Evolutionary conservation across 1,140 invertebrate species (phyloP), one percentile per base, ranked within the genome.

Genomic region (Drosophila pachea): DNA sequence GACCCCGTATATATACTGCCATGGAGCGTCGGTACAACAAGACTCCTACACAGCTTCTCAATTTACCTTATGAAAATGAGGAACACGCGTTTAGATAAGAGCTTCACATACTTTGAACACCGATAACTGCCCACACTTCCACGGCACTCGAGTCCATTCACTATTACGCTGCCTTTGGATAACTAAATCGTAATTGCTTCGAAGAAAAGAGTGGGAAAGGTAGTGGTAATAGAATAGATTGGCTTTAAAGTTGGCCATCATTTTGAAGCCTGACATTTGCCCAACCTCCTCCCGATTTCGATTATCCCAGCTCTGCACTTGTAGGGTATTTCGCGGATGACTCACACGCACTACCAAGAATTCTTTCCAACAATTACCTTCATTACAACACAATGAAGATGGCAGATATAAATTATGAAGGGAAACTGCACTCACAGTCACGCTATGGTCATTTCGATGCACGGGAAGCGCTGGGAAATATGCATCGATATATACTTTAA

Each of bases 21-120:
- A 42, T 9, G 4, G 11, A 43, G 12, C 16, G 7, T n/a, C 11
- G 22, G 55, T 36, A 68, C 42, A 47, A 31, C 49, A 72, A 68
- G 22, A 43, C 7, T 7, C 36, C 12, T 29, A 72, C 69, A 72
- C 38, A 61, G 43, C 35, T 60, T 72, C 38, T 54, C 69, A 66
- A 72, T 72, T 72, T 49, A 9, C 22, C n/a, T 68, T 22, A 72
- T 72, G 56, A 68, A 14, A 40, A 55, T 8, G n/a, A 29, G 14
- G 14, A 35, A 35, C 35, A 35, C 45, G 29, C 11, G 5, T 4
- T 12, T 12, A 42, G 45, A 58, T 65, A 59, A 42, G 9, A 40
- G 4, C 0, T 9, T n/a, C n/a, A 22, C 2, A 33, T 5, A 33
- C 33, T 11, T 14, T 0, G 5, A 7, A 31, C 7, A 0, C 1